A percentile compares a stretch with the other conserved stretches of the same genome.
phyloP scores from a whole-genome alignment of 1,140 invertebrate genomes.

The Drosophila elegans region DNA sequence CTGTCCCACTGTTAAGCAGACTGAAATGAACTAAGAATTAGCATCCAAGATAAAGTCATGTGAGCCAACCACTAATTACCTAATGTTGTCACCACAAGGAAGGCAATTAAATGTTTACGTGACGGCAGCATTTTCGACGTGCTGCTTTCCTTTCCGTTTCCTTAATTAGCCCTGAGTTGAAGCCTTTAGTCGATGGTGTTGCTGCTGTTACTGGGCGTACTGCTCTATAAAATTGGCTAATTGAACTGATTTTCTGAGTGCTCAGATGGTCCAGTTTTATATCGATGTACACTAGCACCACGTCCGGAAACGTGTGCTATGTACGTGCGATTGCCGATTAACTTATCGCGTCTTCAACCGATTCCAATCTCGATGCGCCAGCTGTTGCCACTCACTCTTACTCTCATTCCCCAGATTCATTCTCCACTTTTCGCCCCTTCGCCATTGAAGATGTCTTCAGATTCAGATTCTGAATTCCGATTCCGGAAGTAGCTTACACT shows the following conservation, averaged over 20 bases:
- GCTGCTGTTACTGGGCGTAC: constrained; percentile 37
- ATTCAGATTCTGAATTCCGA: constrained; percentile 12
- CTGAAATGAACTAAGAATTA: constrained; percentile 26
- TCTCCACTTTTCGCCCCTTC: constrained; percentile 5
- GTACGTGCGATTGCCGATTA: constrained; percentile 66
- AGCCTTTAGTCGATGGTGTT: constrained; percentile 15
- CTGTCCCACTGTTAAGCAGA: constrained; percentile 40
- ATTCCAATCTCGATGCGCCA: constrained; percentile 46
- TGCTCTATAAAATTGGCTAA: constrained; percentile 74
- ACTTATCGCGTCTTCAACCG: constrained; percentile 47
- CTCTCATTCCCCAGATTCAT: constrained; percentile 9
- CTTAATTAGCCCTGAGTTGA: constrained; percentile 60
- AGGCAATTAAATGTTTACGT: constrained; percentile 77
- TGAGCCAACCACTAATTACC: constrained; percentile 67
- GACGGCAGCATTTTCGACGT: constrained; percentile 44
- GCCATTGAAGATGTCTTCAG: constrained; percentile 10
- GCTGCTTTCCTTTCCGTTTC: constrained; percentile 27
- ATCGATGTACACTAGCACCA: constrained; percentile 51
- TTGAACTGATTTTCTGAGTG: constrained; percentile 74
- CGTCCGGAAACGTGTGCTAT: constrained; percentile 69
- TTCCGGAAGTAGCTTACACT: constrained; percentile 44
- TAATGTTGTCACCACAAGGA: constrained; percentile 80
- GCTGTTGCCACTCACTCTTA: constrained; percentile 21
- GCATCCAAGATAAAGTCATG: constrained; percentile 44
- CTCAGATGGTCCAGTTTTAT: constrained; percentile 74